Base-by-base conservation (phyloP, 2,888 invertebrate species). In the Drosophila barbarae region DNA sequence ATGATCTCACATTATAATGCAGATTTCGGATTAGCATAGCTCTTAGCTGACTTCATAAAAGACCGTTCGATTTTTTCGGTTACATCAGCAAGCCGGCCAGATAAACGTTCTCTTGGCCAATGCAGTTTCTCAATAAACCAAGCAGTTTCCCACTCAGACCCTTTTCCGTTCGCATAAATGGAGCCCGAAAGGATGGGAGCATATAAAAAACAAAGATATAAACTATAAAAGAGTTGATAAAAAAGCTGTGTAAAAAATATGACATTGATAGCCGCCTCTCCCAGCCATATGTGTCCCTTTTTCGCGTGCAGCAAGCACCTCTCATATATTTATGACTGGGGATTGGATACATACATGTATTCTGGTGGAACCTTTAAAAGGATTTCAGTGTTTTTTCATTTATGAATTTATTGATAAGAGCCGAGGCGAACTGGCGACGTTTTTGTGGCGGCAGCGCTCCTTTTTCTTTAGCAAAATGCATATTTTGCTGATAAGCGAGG, bases 341-440 rank as follows among this genome's bases (percentile, higher is more conserved):
- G 77, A 35, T 67, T 49, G 61, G 44, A 30, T 26, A 5, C 21
- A 18, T 18, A 6, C 13, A 21, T 32, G 21, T 38, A 53, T 18
- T 15, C 53, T 21, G 55, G 36, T 21, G 60, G 23, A 26, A 46
- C 72, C 79, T 68, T 84, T 85, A 81, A 81, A 81, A 81, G 80
- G 80, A 84, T 81, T 81, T 81, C 85, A 81, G 58, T 81, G 80
- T 81, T 72, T 73, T 65, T 76, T 72, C 76, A 75, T 82, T 84
- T 84, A 80, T 80, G 85, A 85, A 81, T 79, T 85, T 84, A 85
- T 83, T 83, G 80, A 81, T 81, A 81, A 81, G 83, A 64, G 70
- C 61, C 67, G 46, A 18, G 59, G 58, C 39, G 32, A 28, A 9
- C 44, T 46, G 51, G 58, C 59, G 51, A 47, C 42, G 50, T 66